phyloP scores from a whole-genome alignment of 2,888 invertebrate genomes.

The Lasioglossum vierecki region DNA sequence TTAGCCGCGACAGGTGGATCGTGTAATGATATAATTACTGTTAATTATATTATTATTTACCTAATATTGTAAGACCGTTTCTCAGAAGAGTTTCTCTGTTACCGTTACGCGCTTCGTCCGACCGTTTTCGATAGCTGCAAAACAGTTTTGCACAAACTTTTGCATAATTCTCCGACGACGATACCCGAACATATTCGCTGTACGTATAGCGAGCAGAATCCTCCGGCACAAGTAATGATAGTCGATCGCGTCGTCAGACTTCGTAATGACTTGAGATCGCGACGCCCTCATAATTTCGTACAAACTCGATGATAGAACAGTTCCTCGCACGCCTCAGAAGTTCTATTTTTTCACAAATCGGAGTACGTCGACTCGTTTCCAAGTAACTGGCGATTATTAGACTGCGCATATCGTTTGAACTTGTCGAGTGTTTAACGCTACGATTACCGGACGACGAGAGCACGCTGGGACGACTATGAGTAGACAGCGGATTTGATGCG shows the following conservation, averaged over 20 bases:
- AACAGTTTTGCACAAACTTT: slow-evolving; percentile 32
- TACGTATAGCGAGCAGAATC: neutral
- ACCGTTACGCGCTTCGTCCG: slow-evolving; percentile 38
- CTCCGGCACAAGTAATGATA: neutral
- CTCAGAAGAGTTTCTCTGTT: slow-evolving; percentile 33
- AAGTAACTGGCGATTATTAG: neutral
- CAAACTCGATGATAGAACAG: slow-evolving; percentile 1
- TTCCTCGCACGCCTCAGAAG: slow-evolving; percentile 3
- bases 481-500: no score
- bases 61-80: slow-evolving; percentile 31
- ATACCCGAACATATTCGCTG: neutral
- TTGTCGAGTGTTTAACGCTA: neutral
- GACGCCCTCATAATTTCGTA: neutral
- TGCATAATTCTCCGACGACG: neutral
- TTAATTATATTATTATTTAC: slow-evolving; percentile 43
- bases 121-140: neutral
- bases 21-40: slow-evolving; percentile 40
- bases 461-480: neutral
- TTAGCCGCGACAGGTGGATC: slow-evolving; percentile 50
- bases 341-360: neutral
- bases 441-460: neutral
- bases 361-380: neutral
- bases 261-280: neutral
- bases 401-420: neutral
- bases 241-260: neutral